Conservation (phyloP, 2,888 invertebrate species). For the Xylota segnis region DNA sequence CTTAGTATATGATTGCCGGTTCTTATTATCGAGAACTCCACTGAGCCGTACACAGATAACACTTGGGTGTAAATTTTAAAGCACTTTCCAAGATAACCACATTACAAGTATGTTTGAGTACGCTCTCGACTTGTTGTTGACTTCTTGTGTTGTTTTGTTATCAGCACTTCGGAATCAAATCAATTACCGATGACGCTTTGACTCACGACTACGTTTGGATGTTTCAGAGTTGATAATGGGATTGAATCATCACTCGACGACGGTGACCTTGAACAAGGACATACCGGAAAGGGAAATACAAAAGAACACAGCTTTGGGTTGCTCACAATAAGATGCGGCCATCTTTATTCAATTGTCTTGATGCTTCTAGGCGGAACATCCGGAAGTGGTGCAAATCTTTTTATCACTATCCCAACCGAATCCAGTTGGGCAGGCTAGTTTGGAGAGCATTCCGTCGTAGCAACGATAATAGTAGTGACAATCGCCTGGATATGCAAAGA, state of each 20-base stretch:
- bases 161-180: slow-evolving; percentile 12
- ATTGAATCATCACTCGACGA: not conserved
- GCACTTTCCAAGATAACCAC: slow-evolving; percentile 3
- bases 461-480: slow-evolving; percentile 61
- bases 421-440: slow-evolving; percentile 38
- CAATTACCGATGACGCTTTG: slow-evolving; percentile 25
- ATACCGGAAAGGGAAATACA: not conserved
- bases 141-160: not conserved
- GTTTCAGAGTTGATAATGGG: not conserved
- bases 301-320: no score
- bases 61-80: not conserved
- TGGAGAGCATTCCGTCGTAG: slow-evolving; percentile 3
- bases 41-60: not conserved
- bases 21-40: not conserved
- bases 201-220: no score
- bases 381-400: slow-evolving; percentile 27
- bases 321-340: not conserved
- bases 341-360: not conserved
- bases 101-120: slow-evolving; percentile 1
- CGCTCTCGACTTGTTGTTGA: not conserved
- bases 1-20: not conserved
- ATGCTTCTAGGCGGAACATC: slow-evolving; percentile 12
- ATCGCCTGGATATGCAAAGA: slow-evolving; percentile 34
- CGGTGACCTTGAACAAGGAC: slow-evolving; percentile 14
- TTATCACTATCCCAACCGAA: slow-evolving; percentile 42